Evolutionary conservation across 2,113 vertebrate genomes (phyloP).

Genomic region (Prochilodus magdalenae): DNA sequence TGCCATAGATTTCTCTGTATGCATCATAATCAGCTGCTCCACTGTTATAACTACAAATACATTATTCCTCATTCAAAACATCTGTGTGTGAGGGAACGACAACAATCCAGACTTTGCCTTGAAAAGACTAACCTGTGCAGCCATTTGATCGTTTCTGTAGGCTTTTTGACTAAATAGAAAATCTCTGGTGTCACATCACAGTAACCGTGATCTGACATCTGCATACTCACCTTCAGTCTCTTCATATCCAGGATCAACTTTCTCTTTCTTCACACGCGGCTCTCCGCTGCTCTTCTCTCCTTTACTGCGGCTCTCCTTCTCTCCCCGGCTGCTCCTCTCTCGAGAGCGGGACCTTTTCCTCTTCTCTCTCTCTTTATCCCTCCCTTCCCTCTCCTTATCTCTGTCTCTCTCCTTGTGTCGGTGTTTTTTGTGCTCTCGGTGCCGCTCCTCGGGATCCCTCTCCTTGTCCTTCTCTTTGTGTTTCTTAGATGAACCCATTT

Average conservation of each 20-base stretch:
- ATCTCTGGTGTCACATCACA: too few species aligned
- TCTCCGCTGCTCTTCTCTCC: constrained; percentile 69
- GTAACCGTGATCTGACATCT: too few species aligned
- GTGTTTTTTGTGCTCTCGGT: constrained; percentile 90
- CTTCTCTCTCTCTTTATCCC: constrained; percentile 74
- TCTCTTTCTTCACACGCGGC: constrained; percentile 85
- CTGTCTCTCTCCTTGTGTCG: constrained; percentile 83
- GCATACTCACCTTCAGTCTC: constrained; percentile 59
- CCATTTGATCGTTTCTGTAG: too few species aligned
- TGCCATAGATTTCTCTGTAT: too few species aligned
- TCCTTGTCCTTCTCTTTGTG: constrained; percentile 87
- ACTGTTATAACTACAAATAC: too few species aligned
- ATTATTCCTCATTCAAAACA: too few species aligned
- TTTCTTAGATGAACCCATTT: constrained; percentile 92
- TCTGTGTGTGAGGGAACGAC: too few species aligned
- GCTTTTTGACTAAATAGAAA: too few species aligned
- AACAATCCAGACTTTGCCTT: too few species aligned
- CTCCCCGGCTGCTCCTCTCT: constrained; percentile 70
- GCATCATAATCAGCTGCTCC: too few species aligned
- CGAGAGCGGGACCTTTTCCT: constrained; percentile 78
- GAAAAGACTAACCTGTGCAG: too few species aligned
- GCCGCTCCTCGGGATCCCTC: constrained; percentile 78
- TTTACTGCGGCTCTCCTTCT: constrained; percentile 70
- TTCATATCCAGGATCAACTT: constrained; percentile 76
- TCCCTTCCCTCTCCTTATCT: constrained; percentile 56